Evolutionary conservation across 2,797 vertebrate genomes (phyloP), one percentile per base, ranked within the genome.

Genomic region (Centropyge bicolor): DNA sequence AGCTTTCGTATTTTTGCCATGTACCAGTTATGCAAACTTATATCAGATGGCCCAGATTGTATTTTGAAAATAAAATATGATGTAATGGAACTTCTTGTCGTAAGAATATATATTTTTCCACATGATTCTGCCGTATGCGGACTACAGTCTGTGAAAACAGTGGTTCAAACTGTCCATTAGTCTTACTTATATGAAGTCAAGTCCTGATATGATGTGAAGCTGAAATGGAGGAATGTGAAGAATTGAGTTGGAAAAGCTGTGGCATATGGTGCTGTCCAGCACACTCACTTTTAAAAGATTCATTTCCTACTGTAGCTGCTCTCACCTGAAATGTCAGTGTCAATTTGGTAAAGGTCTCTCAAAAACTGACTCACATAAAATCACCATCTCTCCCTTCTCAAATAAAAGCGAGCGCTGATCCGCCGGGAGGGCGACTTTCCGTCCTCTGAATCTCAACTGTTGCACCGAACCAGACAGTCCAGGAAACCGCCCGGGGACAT

Each of bases 301-400:
- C 1, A 84, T 85, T 76, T 72, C 22, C 46, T 52, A 12, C 65
- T 60, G 22, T 67, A 27, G 70, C 64, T 43, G 35, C 62, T 76
- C 65, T 86, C 66, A 78, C 63, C 68, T 78, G 62, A 81, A 82
- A 82, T 85, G 78, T 86, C 75, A 82, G 36, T 67, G 63, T 69
- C 78, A 74, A 74, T 84, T 86, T 81, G 43, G 75, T 71, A 73
- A 82, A 86, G 65, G 70, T 83, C 78, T 80, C 40, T 78, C 48
- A 74, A 68, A 78, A 88, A 86, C 83, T 74, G 56, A 80, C 61
- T 85, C 71, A n/a, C 65, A 71, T 48, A 52, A 84, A 83, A 81
- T 80, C 61, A 48, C 55, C 57, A 64, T 81, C 51, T 66, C 56
- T 69, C 64, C 63, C 52, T 62, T 70, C 64, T 81, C 61, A 45